phyloP scores from a whole-genome alignment of 2,797 vertebrate genomes.

The Anableps anableps region DNA sequence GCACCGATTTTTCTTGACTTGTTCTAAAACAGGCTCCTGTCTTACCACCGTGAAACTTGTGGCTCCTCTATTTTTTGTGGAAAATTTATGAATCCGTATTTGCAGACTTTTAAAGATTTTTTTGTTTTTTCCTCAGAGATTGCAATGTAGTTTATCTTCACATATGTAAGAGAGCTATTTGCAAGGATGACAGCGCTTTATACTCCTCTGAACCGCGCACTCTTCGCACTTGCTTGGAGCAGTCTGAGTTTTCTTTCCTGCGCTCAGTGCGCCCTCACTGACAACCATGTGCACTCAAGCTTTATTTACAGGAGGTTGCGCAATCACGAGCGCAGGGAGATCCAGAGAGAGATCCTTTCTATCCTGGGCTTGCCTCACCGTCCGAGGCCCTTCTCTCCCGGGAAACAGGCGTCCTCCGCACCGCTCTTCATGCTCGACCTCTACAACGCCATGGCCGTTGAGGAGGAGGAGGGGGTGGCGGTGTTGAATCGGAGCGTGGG shows the following conservation, averaged over 20 bases:
- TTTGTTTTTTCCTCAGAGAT: constrained; percentile 16
- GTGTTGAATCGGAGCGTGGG: constrained; percentile 80
- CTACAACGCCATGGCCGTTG: constrained; percentile 97
- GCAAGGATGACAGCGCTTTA: constrained; percentile 74
- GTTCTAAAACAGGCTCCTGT: constrained; percentile 6
- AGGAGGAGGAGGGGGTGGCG: constrained; percentile 87
- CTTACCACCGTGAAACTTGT: constrained; percentile 36
- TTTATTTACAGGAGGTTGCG: constrained; percentile 99
- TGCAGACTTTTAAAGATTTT: constrained; percentile 23
- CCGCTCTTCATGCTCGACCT: constrained; percentile 99
- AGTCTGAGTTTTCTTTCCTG: constrained; percentile 88
- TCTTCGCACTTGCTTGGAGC: constrained; percentile 91
- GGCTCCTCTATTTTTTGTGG: constrained; percentile 42
- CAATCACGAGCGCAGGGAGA: constrained; percentile 97
- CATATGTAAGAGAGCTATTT: constrained; percentile 56
- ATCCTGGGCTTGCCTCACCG: constrained; percentile 98
- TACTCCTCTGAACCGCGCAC: constrained; percentile 79
- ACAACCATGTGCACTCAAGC: constrained; percentile 99
- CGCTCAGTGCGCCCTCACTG: constrained; percentile 88
- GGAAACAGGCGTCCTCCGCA: constrained; percentile 96
- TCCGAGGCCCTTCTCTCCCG: constrained; percentile 96
- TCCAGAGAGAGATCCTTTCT: constrained; percentile 99
- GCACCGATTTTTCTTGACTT: constrained; percentile 43
- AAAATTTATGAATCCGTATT: constrained; percentile 48
- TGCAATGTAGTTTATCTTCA: constrained; percentile 72